Conservation (phyloP, 2,888 invertebrate species). For the Drepana falcataria region DNA sequence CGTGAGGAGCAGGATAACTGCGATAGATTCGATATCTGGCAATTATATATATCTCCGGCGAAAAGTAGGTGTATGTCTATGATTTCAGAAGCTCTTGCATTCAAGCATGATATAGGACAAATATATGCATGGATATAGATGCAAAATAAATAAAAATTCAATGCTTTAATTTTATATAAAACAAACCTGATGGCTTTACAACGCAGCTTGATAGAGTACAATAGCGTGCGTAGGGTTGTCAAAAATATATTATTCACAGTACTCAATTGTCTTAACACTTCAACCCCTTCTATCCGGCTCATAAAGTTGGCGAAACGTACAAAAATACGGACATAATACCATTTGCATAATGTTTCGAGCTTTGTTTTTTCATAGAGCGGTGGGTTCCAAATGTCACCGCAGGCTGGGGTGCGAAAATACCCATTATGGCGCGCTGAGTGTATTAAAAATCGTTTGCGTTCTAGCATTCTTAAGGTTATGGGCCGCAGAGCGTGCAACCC, state of each 20-base stretch:
- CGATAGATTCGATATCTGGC: too few species aligned
- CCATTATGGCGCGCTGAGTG: slow-evolving; percentile 71
- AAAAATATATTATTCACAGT: slow-evolving; percentile 54
- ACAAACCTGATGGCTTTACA: neutral
- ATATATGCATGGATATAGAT: too few species aligned
- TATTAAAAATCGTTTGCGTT: slow-evolving; percentile 75
- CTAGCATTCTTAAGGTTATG: slow-evolving; percentile 74
- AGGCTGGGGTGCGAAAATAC: slow-evolving; percentile 68
- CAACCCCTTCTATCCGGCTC: slow-evolving; percentile 72
- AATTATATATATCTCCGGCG: too few species aligned
- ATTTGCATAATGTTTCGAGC: slow-evolving; percentile 76
- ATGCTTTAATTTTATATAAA: neutral
- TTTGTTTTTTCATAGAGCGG: slow-evolving; percentile 75
- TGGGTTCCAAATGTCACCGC: slow-evolving; percentile 77
- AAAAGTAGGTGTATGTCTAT: too few species aligned
- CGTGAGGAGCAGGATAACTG: too few species aligned
- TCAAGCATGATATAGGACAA: too few species aligned
- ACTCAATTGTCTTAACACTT: slow-evolving; percentile 66
- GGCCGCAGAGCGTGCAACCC: slow-evolving; percentile 42
- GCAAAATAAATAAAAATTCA: too few species aligned
- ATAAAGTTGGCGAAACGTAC: slow-evolving; percentile 73
- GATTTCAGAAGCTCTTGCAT: too few species aligned
- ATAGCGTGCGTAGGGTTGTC: slow-evolving; percentile 51
- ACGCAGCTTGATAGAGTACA: slow-evolving; percentile 34
- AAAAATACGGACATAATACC: slow-evolving; percentile 76